Percentiles rank a stretch among this genome's conserved stretches.
These are phyloP conservation scores for Drosophila pegasa DNA, from an alignment of 2,888 invertebrate species.

Conservation along the genomic window DNA sequence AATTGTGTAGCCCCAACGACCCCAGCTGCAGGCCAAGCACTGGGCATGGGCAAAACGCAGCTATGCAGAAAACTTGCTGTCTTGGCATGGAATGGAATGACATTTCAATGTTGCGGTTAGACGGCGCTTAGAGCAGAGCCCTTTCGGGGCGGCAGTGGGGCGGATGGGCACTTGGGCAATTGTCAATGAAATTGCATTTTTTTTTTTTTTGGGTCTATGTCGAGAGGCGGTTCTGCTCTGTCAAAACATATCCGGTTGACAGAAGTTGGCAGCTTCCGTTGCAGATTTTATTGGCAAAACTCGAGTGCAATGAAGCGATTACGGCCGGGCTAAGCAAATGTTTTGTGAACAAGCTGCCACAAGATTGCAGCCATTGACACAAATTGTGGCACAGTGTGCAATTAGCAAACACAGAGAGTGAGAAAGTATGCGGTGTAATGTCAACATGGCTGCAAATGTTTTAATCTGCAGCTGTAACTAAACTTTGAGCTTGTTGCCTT, in stretches of 20 bases:
- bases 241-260: conserved; percentile 40
- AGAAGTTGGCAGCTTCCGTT: conserved; percentile 38
- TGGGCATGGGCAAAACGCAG: conserved; percentile 13
- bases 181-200: conserved; percentile 45
- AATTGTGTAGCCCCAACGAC: not conserved
- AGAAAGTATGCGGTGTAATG: conserved; percentile 13
- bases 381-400: conserved; percentile 63
- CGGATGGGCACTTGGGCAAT: not conserved
- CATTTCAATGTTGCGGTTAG: conserved; percentile 65
- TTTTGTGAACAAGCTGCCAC: conserved; percentile 46
- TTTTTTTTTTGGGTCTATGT: conserved; percentile 34
- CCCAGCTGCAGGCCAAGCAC: not conserved
- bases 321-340: conserved; percentile 49
- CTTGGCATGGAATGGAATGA: conserved; percentile 65
- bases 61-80: conserved; percentile 19
- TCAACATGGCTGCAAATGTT: conserved; percentile 33
- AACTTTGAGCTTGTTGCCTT: conserved; percentile 36
- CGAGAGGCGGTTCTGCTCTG: conserved; percentile 7
- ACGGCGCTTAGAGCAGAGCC: conserved; percentile 1
- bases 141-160: not conserved
- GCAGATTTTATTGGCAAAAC: conserved; percentile 36
- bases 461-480: conserved; percentile 45
- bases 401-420: conserved; percentile 48
- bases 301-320: conserved; percentile 51
- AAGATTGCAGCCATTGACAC: conserved; percentile 32